Percentiles rank a stretch among this genome's conserved stretches.
Conservation (phyloP, 2,113 vertebrate genomes). For the Uria lomvia region DNA sequence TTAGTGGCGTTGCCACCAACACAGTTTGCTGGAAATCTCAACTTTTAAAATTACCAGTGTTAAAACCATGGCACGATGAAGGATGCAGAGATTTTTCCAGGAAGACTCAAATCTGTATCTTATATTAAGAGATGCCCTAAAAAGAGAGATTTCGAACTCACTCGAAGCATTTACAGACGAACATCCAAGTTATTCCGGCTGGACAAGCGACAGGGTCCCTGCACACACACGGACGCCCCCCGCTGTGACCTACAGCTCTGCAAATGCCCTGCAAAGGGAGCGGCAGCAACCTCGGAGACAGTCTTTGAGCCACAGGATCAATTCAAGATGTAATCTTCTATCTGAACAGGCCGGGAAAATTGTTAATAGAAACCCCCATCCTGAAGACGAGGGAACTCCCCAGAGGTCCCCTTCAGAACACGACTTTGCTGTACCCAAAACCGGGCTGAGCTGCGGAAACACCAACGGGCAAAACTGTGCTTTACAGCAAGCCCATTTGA, state of each 20-base stretch:
- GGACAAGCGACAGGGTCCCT: not conserved
- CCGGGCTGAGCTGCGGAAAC: not conserved
- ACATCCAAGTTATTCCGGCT: not conserved
- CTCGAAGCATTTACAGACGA: not conserved
- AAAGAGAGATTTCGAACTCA: not conserved
- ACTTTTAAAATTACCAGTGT: not conserved
- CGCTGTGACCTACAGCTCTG: too few species aligned
- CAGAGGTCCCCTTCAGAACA: not conserved
- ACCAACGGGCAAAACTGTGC: not conserved
- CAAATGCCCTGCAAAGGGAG: not conserved
- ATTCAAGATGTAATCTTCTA: not conserved
- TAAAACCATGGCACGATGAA: not conserved
- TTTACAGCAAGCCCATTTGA: not conserved
- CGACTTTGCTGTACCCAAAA: not conserved
- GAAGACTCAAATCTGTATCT: not conserved
- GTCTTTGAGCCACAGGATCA: not conserved
- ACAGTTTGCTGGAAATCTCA: not conserved
- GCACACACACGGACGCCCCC: too few species aligned
- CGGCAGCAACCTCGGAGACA: accelerated
- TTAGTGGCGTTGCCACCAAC: not conserved
- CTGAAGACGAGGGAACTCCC: not conserved
- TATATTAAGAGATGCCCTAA: not conserved
- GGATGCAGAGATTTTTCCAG: not conserved
- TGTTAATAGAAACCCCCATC: not conserved
- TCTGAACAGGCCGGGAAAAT: too few species aligned